A percentile compares a stretch with the other conserved stretches of the same genome.
Evolutionary conservation across 2,113 vertebrate genomes (phyloP).

Genomic region (Sceloporus undulatus): DNA sequence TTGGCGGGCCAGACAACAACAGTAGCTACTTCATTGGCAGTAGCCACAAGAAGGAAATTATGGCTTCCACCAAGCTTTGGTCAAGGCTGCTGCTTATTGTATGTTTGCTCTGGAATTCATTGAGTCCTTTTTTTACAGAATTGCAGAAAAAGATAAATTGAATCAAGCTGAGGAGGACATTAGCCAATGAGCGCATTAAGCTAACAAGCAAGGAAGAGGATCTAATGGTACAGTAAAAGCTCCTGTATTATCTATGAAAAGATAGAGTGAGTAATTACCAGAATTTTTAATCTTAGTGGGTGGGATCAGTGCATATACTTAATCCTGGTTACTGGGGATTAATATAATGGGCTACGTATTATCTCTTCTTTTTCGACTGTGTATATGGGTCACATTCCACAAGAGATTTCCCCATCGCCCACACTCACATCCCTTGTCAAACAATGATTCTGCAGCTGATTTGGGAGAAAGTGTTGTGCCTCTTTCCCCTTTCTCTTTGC

Average conservation of each 20-base stretch:
- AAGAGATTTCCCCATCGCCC: neutral
- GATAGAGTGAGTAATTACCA: neutral
- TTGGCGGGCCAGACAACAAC: neutral
- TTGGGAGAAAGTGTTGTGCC: neutral
- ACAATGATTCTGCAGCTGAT: neutral
- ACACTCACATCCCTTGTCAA: neutral
- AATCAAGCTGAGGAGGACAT: constrained; percentile 83
- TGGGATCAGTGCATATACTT: too few relatives aligned
- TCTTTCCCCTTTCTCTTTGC: too few relatives aligned
- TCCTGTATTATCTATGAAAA: neutral
- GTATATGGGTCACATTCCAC: neutral
- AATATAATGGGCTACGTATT: neutral
- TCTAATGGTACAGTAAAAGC: constrained; percentile 78
- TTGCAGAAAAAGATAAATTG: constrained; percentile 85
- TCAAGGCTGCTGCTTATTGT: neutral
- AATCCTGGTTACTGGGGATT: neutral
- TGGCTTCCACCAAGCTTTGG: neutral
- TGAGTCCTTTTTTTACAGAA: constrained; percentile 65
- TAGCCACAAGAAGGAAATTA: neutral
- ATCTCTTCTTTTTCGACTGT: too few relatives aligned
- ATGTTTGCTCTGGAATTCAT: neutral
- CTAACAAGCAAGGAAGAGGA: constrained; percentile 84
- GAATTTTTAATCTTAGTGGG: neutral
- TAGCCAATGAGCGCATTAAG: constrained; percentile 79
- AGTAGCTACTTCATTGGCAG: neutral